phyloP scores from a whole-genome alignment of 2,797 vertebrate genomes.

The Smutsia temminckii region DNA sequence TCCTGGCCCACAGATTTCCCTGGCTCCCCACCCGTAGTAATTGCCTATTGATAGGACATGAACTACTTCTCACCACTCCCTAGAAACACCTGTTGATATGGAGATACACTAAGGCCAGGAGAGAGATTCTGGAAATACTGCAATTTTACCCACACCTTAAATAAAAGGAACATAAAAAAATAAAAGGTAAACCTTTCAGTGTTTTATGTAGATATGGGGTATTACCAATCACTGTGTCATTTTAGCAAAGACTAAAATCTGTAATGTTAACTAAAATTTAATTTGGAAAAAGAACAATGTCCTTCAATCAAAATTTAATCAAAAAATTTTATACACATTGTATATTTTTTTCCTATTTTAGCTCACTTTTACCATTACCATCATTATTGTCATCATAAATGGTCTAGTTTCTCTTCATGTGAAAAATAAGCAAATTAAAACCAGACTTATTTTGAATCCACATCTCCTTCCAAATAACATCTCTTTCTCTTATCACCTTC shows the following conservation, averaged over 20 bases:
- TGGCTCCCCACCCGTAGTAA: too few species aligned
- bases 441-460: not conserved
- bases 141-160: too few species aligned
- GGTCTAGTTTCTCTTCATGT: not conserved
- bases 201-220: not conserved
- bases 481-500: not conserved
- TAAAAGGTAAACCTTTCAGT: not conserved
- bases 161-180: not conserved
- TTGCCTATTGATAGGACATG: too few species aligned
- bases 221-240: not conserved
- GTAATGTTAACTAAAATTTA: not conserved
- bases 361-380: not conserved
- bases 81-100: too few species aligned
- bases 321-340: not conserved
- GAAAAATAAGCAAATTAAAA: not conserved
- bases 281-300: not conserved
- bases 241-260: not conserved
- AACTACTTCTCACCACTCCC: too few species aligned
- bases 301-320: not conserved
- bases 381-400: not conserved
- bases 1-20: too few species aligned
- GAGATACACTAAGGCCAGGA: too few species aligned
- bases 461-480: not conserved
- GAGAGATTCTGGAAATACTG: too few species aligned
- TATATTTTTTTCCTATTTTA: not conserved